These are phyloP conservation scores for Oryzias curvinotus DNA, from an alignment of 2,113 vertebrate species.

Conservation along the genomic window DNA sequence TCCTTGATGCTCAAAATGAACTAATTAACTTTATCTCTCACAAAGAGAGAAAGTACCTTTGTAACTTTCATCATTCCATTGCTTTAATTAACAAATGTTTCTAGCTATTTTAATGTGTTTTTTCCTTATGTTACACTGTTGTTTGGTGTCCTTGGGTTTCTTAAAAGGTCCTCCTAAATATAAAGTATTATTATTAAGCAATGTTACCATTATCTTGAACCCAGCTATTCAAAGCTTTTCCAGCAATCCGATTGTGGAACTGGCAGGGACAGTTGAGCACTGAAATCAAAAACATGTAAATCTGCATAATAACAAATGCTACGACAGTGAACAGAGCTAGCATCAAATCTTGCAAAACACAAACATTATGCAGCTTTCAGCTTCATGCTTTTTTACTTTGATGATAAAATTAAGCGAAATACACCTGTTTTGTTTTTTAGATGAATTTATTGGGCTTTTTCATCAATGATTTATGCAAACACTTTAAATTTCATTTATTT, in stretches of 20 bases:
- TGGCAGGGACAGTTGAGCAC: slow-evolving; percentile 40
- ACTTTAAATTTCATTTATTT: slow-evolving; percentile 6
- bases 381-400: neutral
- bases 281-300: slow-evolving; percentile 26
- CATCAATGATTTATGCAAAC: neutral
- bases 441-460: neutral
- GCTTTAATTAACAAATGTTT: no score
- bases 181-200: neutral
- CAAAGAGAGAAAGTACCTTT: slow-evolving; percentile 54
- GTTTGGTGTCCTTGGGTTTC: no score
- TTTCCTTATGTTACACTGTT: no score
- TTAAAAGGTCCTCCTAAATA: no score
- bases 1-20: slow-evolving; percentile 54
- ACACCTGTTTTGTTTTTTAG: neutral
- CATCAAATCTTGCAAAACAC: slow-evolving; percentile 6
- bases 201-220: slow-evolving; percentile 55
- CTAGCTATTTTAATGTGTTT: no score
- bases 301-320: slow-evolving; percentile 26
- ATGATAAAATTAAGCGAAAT: slow-evolving; percentile 4
- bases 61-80: slow-evolving; percentile 8
- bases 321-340: slow-evolving; percentile 15
- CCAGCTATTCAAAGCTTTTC: slow-evolving; percentile 50
- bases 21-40: slow-evolving; percentile 68
- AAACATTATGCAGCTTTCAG: neutral
- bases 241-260: slow-evolving; percentile 52